Evolutionary conservation across 2,888 invertebrate species (phyloP).

Genomic region (Drosophila bunnanda): DNA sequence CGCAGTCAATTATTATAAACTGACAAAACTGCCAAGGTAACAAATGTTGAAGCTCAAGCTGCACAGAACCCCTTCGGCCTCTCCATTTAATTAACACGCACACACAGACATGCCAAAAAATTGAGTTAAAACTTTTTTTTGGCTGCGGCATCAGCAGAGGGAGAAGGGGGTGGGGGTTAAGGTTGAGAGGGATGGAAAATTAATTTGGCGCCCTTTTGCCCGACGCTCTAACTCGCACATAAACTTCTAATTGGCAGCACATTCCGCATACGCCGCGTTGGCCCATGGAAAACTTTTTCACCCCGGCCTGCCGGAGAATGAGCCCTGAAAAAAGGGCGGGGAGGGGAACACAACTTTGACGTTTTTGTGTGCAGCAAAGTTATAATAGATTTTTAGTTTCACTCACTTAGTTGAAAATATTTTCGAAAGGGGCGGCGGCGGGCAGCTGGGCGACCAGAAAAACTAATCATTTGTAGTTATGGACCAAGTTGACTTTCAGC

Average conservation of each 20-base stretch:
- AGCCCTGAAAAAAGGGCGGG: constrained; percentile 21
- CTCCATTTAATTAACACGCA: constrained; percentile 73
- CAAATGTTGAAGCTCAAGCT: constrained; percentile 37
- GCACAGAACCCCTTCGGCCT: background rate
- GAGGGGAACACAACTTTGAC: constrained; percentile 55
- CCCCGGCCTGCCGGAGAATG: constrained; percentile 16
- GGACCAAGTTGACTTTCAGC: constrained; percentile 51
- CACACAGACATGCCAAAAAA: constrained; percentile 58
- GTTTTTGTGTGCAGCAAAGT: constrained; percentile 64
- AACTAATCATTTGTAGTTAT: constrained; percentile 71
- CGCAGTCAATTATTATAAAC: constrained; percentile 74
- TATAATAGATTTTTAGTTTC: constrained; percentile 78
- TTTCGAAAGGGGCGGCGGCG: constrained; percentile 10
- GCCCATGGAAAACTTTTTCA: constrained; percentile 41
- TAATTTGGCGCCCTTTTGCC: constrained; percentile 61
- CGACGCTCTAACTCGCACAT: constrained; percentile 54
- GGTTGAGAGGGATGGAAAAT: constrained; percentile 44
- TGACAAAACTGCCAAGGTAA: constrained; percentile 63
- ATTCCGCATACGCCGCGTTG: constrained; percentile 64
- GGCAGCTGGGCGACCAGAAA: constrained; percentile 25
- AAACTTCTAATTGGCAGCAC: constrained; percentile 78
- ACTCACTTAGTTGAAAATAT: constrained; percentile 63
- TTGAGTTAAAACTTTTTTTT: constrained; percentile 58
- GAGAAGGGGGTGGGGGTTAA: background rate
- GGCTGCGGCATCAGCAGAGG: background rate